Evolutionary conservation across 2,888 invertebrate species (phyloP).

Genomic region (Trimorus sp.): DNA sequence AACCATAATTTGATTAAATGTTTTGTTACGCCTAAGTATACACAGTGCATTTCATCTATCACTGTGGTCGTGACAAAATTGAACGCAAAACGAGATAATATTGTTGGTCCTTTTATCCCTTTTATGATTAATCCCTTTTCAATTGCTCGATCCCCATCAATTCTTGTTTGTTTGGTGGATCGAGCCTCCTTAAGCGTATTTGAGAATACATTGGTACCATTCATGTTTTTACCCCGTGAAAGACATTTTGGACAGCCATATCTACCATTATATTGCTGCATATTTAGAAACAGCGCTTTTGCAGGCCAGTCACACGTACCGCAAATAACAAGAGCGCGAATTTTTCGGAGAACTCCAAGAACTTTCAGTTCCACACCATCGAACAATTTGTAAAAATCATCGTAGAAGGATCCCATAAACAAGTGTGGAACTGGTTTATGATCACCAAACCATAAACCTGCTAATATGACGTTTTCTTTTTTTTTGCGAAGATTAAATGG

Average conservation of each 20-base stretch:
- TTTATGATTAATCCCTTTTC: background rate
- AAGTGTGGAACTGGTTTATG: too few relatives aligned
- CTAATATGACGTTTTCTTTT: slow-evolving; percentile 20
- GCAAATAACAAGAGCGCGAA: slow-evolving; percentile 16
- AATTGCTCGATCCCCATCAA: too few relatives aligned
- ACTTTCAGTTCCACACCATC: background rate
- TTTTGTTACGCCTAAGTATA: too few relatives aligned
- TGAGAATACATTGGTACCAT: background rate
- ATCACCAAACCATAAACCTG: slow-evolving; percentile 10
- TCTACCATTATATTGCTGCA: slow-evolving; percentile 10
- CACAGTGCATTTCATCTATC: too few relatives aligned
- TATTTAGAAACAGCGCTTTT: too few relatives aligned
- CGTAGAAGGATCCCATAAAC: background rate
- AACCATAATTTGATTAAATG: slow-evolving; percentile 51
- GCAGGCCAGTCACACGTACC: slow-evolving; percentile 38
- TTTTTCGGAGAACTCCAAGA: background rate
- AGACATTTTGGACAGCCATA: too few relatives aligned
- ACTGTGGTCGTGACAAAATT: slow-evolving; percentile 22
- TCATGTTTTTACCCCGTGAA: background rate
- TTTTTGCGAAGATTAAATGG: slow-evolving; percentile 13
- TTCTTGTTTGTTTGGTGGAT: too few relatives aligned
- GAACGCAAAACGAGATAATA: background rate
- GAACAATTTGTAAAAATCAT: slow-evolving; percentile 11
- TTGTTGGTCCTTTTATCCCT: slow-evolving; percentile 23
- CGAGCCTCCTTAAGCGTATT: background rate